Conservation (phyloP, 1,140 invertebrate species). For the Trissolcus basalis region DNA sequence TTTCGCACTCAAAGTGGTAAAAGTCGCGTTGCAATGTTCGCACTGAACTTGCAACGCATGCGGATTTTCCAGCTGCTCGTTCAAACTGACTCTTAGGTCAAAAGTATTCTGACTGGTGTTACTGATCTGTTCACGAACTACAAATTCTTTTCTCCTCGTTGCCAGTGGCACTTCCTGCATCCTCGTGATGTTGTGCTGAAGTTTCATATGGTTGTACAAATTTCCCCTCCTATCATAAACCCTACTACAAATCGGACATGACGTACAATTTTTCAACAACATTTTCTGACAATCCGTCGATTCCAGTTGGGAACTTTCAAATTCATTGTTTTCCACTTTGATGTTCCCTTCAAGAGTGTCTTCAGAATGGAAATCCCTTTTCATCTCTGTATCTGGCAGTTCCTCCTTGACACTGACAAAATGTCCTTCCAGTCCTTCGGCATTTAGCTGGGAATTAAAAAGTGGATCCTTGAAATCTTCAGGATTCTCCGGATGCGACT, state of each 20-base stretch:
- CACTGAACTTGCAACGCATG: conserved; percentile 36
- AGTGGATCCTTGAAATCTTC: not conserved
- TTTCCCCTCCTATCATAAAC: conserved; percentile 48
- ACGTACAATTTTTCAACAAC: conserved; percentile 38
- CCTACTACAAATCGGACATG: conserved; percentile 41
- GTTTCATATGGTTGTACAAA: conserved; percentile 43
- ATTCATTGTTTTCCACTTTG: conserved; percentile 17
- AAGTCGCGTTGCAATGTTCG: conserved; percentile 39
- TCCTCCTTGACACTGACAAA: not conserved
- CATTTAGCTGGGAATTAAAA: not conserved
- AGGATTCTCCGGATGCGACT: not conserved
- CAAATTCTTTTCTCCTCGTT: conserved; percentile 15
- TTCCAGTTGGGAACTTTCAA: conserved; percentile 12
- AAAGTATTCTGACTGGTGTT: conserved; percentile 39
- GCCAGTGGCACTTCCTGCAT: conserved; percentile 34
- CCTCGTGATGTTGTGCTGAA: conserved; percentile 38
- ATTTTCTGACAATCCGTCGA: too few species aligned
- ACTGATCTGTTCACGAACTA: conserved; percentile 16
- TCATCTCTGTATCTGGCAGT: too few species aligned
- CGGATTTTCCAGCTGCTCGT: conserved; percentile 22
- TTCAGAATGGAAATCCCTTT: too few species aligned
- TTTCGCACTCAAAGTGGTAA: conserved; percentile 33
- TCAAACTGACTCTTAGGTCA: conserved; percentile 7
- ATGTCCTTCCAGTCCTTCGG: too few species aligned
- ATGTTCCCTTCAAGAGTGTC: too few species aligned